Evolutionary conservation across 92 coral and sea anemone species (phyloP), one percentile per base, ranked within the genome.

Genomic region (Muricea muricata): DNA sequence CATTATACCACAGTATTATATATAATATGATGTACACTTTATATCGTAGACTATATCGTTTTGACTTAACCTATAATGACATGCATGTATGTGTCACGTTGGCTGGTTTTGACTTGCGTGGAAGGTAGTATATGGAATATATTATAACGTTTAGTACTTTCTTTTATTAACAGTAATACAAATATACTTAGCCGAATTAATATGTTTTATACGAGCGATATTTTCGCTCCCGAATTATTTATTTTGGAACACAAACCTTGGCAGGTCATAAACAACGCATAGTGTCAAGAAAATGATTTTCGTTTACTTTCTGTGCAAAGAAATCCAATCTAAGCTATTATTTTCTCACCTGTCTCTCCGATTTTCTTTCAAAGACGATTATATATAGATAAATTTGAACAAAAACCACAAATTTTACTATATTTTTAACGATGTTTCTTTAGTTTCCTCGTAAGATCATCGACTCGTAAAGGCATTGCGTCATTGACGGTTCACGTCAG

Each of bases 391-490:
- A 54, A 3, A 17, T 54, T 15, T 7, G 3, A 54, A n/a, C 7
- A 54, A 54, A 54, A 54, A 17, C 3, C 15, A 17, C 61, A 3
- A 54, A 23, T 17, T 17, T 54, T 17, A 54, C n/a, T 54, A 23
- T 54, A 2, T 15, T 50, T 54, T 54, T 30, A 26, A 32, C 0
- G 70, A 63, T 0, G 70, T 63, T 28, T 28, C 70, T 32, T 25
- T 17, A 63, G 7, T 28, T 29, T n/a, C 37, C 35, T 63, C 18
- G 45, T 75, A 75, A 75, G 80, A 75, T 75, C 80, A 75, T 75
- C 65, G 50, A 39, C 35, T 75, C 39, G 80, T 48, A 75, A 50
- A 28, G 31, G 23, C 80, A 50, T 75, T 75, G 45, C 80, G 80
- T 75, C 80, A 75, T 75, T 35, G 9, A 50, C 26, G 29, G 21